Evolutionary conservation across 1,140 invertebrate genomes (phyloP).

Genomic region (Polyergus mexicanus): DNA sequence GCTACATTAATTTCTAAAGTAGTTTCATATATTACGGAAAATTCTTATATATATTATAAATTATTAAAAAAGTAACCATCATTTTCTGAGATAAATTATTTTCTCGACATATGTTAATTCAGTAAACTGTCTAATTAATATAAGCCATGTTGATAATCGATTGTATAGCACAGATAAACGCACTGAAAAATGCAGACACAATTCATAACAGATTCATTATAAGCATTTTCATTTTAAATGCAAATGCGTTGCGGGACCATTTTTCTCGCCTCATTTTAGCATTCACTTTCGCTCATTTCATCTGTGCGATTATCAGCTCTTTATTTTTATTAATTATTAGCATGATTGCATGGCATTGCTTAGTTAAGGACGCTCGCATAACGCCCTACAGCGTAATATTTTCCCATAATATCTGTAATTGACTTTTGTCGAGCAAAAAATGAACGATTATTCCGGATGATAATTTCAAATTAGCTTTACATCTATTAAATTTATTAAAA

Average conservation of each 20-base stretch:
- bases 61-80: neutral
- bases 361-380: conserved; percentile 71
- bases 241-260: conserved; percentile 20
- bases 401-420: conserved; percentile 42
- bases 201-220: conserved; percentile 19
- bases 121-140: neutral
- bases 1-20: no score
- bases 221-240: neutral
- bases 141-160: neutral
- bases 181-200: conserved; percentile 22
- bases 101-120: neutral
- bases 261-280: conserved; percentile 14
- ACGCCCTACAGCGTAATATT: conserved; percentile 49
- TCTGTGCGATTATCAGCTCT: conserved; percentile 60
- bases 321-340: conserved; percentile 75
- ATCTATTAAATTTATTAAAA: neutral
- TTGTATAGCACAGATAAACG: neutral
- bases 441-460: neutral
- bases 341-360: conserved; percentile 81
- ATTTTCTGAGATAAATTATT: neutral
- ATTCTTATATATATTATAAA: neutral
- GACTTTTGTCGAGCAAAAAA: conserved; percentile 53
- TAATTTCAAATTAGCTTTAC: neutral
- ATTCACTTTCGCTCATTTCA: conserved; percentile 52
- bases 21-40: no score